These are phyloP conservation scores for Tinamus major DNA, from an alignment of 2,797 vertebrate species.

Conservation along the genomic window DNA sequence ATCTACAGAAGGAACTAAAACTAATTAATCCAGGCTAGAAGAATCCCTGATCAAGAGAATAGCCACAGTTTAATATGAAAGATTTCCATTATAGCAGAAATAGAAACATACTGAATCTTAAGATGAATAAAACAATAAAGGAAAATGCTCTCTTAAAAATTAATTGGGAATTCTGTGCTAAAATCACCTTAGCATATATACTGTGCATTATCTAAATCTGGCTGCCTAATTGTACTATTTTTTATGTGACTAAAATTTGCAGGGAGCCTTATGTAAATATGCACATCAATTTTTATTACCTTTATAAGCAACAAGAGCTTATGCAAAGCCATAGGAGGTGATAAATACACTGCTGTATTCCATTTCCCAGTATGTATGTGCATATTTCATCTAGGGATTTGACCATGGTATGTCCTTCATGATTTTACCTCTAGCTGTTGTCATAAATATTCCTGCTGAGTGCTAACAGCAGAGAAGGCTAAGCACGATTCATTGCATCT, in stretches of 20 bases:
- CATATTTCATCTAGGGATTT: not conserved
- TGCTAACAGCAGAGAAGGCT: not conserved
- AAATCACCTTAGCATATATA: not conserved
- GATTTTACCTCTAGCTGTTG: not conserved
- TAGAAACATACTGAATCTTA: not conserved
- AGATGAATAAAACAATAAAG: not conserved
- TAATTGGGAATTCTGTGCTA: not conserved
- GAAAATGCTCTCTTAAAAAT: not conserved
- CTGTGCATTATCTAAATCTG: constrained; percentile 16
- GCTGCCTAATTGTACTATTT: constrained; percentile 37
- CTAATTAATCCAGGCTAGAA: not conserved
- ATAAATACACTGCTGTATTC: constrained; percentile 13
- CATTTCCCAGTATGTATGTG: not conserved
- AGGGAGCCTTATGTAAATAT: not conserved
- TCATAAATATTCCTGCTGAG: constrained; percentile 9
- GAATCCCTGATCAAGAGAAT: not conserved
- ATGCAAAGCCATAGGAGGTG: not conserved
- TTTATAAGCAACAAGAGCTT: not conserved
- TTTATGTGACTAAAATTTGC: constrained; percentile 5
- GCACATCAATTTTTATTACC: constrained; percentile 39
- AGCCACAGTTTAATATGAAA: not conserved
- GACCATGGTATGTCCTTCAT: not conserved
- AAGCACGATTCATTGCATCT: constrained; percentile 22
- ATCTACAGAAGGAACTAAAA: not conserved
- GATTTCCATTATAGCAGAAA: not conserved